These are phyloP conservation scores for Tenthredo mesomela DNA, from an alignment of 2,888 invertebrate genomes.

Conservation along the genomic window DNA sequence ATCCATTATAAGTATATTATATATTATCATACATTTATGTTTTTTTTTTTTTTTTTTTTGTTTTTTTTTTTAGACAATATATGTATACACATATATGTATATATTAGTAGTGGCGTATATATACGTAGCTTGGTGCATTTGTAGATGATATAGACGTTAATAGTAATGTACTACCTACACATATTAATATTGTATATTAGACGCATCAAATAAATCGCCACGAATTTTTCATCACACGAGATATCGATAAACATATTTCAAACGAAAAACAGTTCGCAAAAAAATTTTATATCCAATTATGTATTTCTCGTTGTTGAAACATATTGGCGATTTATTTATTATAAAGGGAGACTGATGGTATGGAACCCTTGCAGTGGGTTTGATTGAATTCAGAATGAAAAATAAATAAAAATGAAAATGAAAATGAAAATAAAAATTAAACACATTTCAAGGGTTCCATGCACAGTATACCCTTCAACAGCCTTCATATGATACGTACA, in stretches of 20 bases:
- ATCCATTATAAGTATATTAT: neutral
- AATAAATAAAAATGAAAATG: neutral
- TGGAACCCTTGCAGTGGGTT: constrained; percentile 26
- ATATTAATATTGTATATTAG: neutral
- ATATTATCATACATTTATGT: constrained; percentile 7
- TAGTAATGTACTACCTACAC: constrained; percentile 1
- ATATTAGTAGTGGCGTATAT: constrained; percentile 19
- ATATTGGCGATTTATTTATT: constrained; percentile 19
- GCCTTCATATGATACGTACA: neutral
- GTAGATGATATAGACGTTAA: constrained; percentile 41
- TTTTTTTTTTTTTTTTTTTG: neutral
- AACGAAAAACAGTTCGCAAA: neutral
- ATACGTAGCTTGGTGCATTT: constrained; percentile 45
- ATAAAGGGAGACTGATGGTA: neutral
- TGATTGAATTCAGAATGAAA: neutral
- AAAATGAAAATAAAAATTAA: neutral
- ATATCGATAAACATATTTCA: neutral
- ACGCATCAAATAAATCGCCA: constrained; percentile 21
- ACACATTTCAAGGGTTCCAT: constrained; percentile 19
- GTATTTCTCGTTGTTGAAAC: neutral
- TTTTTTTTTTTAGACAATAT: constrained; percentile 15
- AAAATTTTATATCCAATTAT: neutral
- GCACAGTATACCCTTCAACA: neutral
- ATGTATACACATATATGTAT: neutral
- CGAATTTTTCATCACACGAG: neutral